These are phyloP conservation scores for Atrina japonica DNA, from an alignment of 2,888 invertebrate species.

Conservation along the genomic window DNA sequence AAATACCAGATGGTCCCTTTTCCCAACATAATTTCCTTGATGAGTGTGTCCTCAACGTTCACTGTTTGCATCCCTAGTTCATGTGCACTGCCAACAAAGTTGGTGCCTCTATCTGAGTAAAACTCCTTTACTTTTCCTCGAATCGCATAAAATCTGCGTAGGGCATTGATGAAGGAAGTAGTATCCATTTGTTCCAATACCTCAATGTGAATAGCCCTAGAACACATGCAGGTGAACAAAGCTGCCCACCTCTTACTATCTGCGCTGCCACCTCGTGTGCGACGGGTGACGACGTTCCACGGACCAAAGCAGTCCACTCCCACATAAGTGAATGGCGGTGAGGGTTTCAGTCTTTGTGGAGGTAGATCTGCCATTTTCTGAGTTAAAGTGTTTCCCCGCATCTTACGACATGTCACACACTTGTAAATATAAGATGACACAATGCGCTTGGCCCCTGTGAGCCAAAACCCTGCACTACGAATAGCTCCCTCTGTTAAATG, in stretches of 20 bases:
- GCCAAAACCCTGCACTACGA: constrained; percentile 47
- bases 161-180: constrained; percentile 45
- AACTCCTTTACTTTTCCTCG: constrained; percentile 37
- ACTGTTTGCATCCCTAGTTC: constrained; percentile 22
- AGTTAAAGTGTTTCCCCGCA: constrained; percentile 33
- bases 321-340: constrained; percentile 46
- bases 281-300: constrained; percentile 39
- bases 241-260: constrained; percentile 43
- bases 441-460: constrained; percentile 43
- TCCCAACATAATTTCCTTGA: constrained; percentile 26
- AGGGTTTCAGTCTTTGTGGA: constrained; percentile 33
- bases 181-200: constrained; percentile 46
- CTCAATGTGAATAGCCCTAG: constrained; percentile 48
- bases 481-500: constrained; percentile 53
- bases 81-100: constrained; percentile 43
- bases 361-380: constrained; percentile 53
- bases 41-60: constrained; percentile 25
- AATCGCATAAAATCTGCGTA: constrained; percentile 40
- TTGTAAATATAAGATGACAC: constrained; percentile 40
- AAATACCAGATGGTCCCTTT: constrained; percentile 40
- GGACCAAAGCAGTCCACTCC: constrained; percentile 49
- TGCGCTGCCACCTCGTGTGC: constrained; percentile 38
- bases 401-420: constrained; percentile 40
- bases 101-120: constrained; percentile 43
- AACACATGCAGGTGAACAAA: constrained; percentile 44